Conservation (phyloP, 2,888 invertebrate genomes). For the Sinotaia quadrata region DNA sequence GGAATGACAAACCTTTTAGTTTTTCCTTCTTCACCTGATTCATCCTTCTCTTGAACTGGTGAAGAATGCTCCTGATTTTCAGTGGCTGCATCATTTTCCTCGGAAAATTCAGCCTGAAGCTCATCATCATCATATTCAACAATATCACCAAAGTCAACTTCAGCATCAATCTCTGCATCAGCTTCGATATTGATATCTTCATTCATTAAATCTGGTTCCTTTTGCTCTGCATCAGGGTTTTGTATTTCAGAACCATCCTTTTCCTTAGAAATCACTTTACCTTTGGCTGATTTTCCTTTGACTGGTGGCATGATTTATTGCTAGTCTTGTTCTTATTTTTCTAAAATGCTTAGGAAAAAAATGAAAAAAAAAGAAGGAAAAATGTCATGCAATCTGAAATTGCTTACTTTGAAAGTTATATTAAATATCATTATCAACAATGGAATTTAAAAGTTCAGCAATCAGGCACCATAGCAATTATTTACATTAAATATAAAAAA, state of each 20-base stretch:
- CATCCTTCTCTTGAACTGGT: not conserved
- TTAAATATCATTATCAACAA: too few relatives aligned
- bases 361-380: too few relatives aligned
- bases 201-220: not conserved
- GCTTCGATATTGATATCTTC: slow-evolving; percentile 17
- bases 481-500: too few relatives aligned
- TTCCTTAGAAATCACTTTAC: not conserved
- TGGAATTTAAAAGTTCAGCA: too few relatives aligned
- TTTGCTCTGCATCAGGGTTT: not conserved
- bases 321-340: too few relatives aligned
- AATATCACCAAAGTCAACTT: not conserved
- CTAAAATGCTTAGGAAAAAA: too few relatives aligned
- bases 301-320: too few relatives aligned
- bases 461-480: too few relatives aligned
- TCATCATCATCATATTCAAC: slow-evolving; percentile 24
- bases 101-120: slow-evolving; percentile 5
- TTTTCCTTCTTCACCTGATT: not conserved
- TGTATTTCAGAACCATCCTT: not conserved
- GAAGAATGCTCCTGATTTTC: not conserved
- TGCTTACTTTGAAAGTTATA: too few relatives aligned
- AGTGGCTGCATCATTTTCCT: not conserved
- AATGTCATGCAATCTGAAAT: too few relatives aligned
- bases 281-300: too few relatives aligned
- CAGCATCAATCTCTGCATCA: slow-evolving; percentile 14
- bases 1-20: not conserved